Evolutionary conservation across 2,113 vertebrate genomes (phyloP).

Genomic region (Leptodactylus fuscus): DNA sequence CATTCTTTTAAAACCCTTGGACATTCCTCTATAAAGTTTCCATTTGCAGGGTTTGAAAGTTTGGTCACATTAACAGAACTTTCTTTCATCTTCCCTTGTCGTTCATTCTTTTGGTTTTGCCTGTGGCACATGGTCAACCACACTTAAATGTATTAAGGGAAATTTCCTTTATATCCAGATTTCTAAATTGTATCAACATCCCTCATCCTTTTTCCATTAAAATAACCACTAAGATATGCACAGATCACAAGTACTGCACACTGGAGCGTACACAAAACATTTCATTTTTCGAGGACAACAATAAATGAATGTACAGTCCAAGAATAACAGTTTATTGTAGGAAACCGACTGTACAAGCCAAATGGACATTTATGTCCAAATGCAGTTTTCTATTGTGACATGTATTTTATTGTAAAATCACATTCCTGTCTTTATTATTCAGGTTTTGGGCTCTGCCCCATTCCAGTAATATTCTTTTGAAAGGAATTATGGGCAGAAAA

Average conservation of each 20-base stretch:
- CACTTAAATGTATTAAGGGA: conserved; percentile 35
- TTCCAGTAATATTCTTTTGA: not conserved
- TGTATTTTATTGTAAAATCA: not conserved
- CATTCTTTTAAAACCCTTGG: not conserved
- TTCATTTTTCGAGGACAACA: conserved; percentile 23
- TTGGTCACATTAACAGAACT: conserved; percentile 16
- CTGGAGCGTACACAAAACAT: conserved; percentile 46
- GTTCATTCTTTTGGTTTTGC: conserved; percentile 51
- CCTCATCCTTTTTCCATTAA: conserved; percentile 48
- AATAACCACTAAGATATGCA: conserved; percentile 37
- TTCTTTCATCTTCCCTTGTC: conserved; percentile 40
- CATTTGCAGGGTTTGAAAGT: conserved; percentile 2
- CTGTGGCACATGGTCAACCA: conserved; percentile 51
- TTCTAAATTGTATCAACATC: conserved; percentile 18
- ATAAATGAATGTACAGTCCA: conserved; percentile 31
- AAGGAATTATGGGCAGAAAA: no score
- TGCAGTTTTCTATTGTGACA: not conserved
- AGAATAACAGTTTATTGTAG: conserved; percentile 42
- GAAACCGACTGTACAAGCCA: conserved; percentile 13
- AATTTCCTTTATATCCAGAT: conserved; percentile 38
- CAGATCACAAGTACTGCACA: not conserved
- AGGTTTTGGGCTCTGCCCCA: not conserved
- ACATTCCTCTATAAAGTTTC: not conserved
- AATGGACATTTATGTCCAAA: conserved; percentile 35
- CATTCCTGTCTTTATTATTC: not conserved